Base-by-base conservation (phyloP, 2,888 invertebrate genomes). In the Andricus curvator region DNA sequence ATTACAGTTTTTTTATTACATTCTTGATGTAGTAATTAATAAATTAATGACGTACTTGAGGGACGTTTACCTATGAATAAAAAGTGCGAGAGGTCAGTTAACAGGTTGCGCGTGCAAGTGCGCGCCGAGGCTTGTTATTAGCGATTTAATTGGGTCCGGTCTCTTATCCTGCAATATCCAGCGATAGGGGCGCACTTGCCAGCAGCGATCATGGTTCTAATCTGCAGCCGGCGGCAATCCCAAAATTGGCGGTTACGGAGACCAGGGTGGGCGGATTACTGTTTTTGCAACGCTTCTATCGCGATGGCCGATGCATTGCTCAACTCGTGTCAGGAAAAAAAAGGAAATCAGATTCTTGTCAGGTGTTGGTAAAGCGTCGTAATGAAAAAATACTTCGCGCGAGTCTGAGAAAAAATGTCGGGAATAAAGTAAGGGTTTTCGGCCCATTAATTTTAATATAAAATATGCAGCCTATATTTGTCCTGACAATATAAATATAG, bases 71-170 rank as follows among this genome's bases (percentile, higher is more conserved):
- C 70, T 70, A 64, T 11, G 13, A 78, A 81, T 76, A 80, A 68
- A 79, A 77, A 80, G 41, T 64, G 68, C 64, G 79, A 70, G 33
- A 80, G 80, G 68, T 78, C 84, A 81, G 83, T 84, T 82, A 85
- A 85, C 84, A 81, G 82, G 79, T 80, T 77, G 81, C 80, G 85
- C 84, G 83, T 84, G 85, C 78, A 82, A 76, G 78, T 80, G 81
- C 78, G 81, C 74, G 70, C 67, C 83, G 84, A 84, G 84, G 86
- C 87, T 90, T 89, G 90, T 91, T 91, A 91, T 91, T 90, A 89
- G 88, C 86, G 86, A 88, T 92, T 92, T 91, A 92, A 92, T 91
- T 90, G 90, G 88, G 88, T 91, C 88, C 90, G 88, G 88, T 91
- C 91, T 89, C 90, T 92, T 91, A 91, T 91, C 88, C 90, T 44